phyloP scores from a whole-genome alignment of 2,113 vertebrate species.

The Antennarius striatus region DNA sequence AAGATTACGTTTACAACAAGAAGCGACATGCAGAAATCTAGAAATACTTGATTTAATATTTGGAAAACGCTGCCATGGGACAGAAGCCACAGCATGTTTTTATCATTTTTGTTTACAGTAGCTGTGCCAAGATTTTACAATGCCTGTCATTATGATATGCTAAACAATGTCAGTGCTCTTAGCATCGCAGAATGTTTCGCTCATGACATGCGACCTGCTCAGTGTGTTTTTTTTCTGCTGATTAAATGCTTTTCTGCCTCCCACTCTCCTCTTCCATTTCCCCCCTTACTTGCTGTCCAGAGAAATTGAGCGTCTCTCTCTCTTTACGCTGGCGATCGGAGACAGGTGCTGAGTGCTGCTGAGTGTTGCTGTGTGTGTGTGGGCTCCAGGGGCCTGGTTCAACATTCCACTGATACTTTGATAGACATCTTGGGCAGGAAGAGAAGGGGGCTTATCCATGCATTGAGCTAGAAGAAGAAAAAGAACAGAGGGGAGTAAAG shows the following conservation, averaged over 20 bases:
- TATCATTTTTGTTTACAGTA: neutral
- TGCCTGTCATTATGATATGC: too few relatives aligned
- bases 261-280: conserved; percentile 31
- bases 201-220: conserved; percentile 10
- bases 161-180: neutral
- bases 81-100: neutral
- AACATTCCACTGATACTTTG: conserved; percentile 69
- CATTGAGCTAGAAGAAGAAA: conserved; percentile 14
- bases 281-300: conserved; percentile 55
- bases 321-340: conserved; percentile 56
- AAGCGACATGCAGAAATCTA: neutral
- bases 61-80: too few relatives aligned
- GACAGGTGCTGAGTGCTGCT: conserved; percentile 79
- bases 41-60: neutral
- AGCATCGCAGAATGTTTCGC: neutral
- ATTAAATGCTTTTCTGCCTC: conserved; percentile 43
- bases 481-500: conserved; percentile 48
- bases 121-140: neutral
- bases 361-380: conserved; percentile 64
- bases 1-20: neutral
- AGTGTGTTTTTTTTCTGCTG: conserved; percentile 33
- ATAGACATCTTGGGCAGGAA: conserved; percentile 52
- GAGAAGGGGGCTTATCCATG: conserved; percentile 18
- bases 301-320: conserved; percentile 66
- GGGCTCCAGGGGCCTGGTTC: conserved; percentile 68